A percentile compares a stretch with the other conserved stretches of the same genome.
These are phyloP conservation scores for Diplosoma virens DNA, from an alignment of 23 tunicate species.

Conservation along the genomic window DNA sequence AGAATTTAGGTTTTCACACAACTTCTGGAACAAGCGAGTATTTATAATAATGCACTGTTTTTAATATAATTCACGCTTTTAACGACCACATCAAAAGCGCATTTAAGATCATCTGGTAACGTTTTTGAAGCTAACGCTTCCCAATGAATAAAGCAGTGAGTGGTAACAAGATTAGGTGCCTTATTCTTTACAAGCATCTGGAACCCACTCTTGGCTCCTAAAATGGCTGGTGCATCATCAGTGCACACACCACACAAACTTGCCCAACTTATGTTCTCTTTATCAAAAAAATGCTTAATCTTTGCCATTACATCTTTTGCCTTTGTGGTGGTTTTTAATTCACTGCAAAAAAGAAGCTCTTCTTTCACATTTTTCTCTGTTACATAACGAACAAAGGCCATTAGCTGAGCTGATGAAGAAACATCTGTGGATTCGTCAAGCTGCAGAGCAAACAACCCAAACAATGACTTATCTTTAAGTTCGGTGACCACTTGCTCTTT, in stretches of 20 bases:
- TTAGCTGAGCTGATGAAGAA: constrained; percentile 30
- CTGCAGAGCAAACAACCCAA: constrained; percentile 26
- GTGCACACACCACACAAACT: constrained; percentile 28
- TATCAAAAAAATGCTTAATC: constrained; percentile 17
- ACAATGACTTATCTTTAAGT: constrained; percentile 11
- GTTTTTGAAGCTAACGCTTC: neutral
- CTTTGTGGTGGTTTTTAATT: constrained; percentile 23
- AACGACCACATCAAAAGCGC: no score
- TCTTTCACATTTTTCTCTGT: constrained; percentile 27
- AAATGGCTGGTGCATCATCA: constrained; percentile 33
- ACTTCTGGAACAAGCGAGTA: constrained; percentile 6
- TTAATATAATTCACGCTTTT: no score
- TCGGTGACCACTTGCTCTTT: neutral
- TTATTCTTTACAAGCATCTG: constrained; percentile 22
- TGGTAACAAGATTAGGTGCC: constrained; percentile 1
- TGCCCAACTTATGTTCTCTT: constrained; percentile 30
- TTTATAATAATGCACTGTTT: no score
- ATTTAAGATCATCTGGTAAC: no score
- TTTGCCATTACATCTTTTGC: constrained; percentile 31
- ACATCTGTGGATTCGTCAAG: constrained; percentile 24
- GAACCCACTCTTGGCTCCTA: constrained; percentile 26
- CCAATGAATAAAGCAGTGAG: neutral
- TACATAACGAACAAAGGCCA: constrained; percentile 18
- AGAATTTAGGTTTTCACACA: constrained; percentile 12
- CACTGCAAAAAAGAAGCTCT: constrained; percentile 25